Percentiles rank a stretch among this genome's conserved stretches.
These are phyloP conservation scores for Incurvaria masculella DNA, from an alignment of 2,888 invertebrate genomes.

Conservation along the genomic window DNA sequence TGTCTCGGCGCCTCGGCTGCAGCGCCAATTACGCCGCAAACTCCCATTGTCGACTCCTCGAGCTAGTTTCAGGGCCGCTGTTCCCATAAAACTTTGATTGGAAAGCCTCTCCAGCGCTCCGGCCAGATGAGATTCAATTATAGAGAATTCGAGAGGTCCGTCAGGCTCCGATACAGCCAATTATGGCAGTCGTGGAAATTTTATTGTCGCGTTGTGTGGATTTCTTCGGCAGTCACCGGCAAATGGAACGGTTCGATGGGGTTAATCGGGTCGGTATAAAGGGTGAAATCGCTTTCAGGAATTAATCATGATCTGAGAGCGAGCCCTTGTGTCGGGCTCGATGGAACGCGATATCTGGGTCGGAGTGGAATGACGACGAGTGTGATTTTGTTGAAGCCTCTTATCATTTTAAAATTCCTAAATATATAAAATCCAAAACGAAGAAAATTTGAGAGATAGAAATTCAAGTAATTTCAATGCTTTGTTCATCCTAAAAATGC, in stretches of 20 bases:
- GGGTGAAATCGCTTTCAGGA: neutral
- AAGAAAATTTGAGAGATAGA: too few relatives aligned
- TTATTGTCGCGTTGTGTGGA: neutral
- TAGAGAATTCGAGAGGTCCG: neutral
- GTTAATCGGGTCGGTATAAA: neutral
- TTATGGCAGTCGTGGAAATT: neutral
- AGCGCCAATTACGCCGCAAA: neutral
- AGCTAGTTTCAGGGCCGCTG: neutral
- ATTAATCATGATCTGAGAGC: neutral
- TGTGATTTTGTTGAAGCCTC: too few relatives aligned
- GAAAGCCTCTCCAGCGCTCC: neutral
- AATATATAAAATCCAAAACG: too few relatives aligned
- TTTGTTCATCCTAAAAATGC: too few relatives aligned
- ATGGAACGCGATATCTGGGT: neutral
- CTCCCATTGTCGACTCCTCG: neutral
- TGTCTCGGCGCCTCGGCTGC: neutral
- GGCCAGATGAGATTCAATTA: conserved; percentile 3
- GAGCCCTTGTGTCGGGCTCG: neutral
- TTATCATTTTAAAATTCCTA: too few relatives aligned
- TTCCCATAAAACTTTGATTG: conserved; percentile 4
- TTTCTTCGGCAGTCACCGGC: neutral
- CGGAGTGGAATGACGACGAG: neutral
- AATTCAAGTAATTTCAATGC: too few relatives aligned
- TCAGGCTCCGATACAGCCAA: neutral
- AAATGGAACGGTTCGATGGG: neutral